Evolutionary conservation across 2,797 vertebrate genomes (phyloP).

Genomic region (Synaphobranchus kaupii): DNA sequence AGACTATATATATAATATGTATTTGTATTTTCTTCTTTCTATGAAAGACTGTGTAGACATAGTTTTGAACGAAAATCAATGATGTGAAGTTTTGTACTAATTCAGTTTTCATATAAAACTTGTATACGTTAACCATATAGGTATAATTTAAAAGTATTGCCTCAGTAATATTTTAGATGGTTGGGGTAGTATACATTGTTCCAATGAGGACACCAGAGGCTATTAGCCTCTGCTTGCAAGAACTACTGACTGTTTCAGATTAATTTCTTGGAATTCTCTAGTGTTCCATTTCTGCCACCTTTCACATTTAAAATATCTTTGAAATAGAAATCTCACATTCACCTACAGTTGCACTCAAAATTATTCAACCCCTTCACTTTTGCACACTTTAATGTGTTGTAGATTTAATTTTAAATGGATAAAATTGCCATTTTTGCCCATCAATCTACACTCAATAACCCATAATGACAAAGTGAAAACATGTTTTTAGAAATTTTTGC

Average conservation of each 20-base stretch:
- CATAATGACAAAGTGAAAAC: too few species aligned
- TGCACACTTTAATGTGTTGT: too few species aligned
- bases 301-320: constrained; percentile 11
- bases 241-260: constrained; percentile 31
- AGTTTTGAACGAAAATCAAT: constrained; percentile 70
- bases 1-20: constrained; percentile 60
- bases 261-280: constrained; percentile 15
- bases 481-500: too few species aligned
- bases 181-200: constrained; percentile 38
- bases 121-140: constrained; percentile 67
- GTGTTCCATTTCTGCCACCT: not conserved
- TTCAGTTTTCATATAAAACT: constrained; percentile 53
- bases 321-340: not conserved
- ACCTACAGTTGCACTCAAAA: too few species aligned
- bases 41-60: constrained; percentile 87
- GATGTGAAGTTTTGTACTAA: constrained; percentile 74
- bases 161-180: constrained; percentile 44
- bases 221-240: constrained; percentile 32
- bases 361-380: too few species aligned
- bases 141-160: constrained; percentile 56
- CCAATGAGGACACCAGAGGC: not conserved
- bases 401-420: too few species aligned
- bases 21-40: constrained; percentile 86
- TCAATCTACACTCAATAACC: too few species aligned
- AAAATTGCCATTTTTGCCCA: too few species aligned